Evolutionary conservation across 2,888 invertebrate genomes (phyloP).

Genomic region (Yponomeuta cagnagella): DNA sequence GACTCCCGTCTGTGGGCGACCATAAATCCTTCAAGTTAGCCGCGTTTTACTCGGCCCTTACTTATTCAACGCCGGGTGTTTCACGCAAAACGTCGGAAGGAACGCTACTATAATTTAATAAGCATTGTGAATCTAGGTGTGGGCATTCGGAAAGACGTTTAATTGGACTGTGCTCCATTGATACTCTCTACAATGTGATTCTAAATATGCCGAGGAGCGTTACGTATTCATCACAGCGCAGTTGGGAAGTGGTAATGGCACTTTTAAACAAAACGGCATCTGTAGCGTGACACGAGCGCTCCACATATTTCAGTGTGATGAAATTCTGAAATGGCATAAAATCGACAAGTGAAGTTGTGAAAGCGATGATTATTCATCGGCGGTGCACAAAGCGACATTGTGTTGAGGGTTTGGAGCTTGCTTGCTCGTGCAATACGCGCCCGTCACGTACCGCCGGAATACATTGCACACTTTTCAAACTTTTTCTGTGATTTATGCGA

Average conservation of each 20-base stretch:
- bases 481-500: constrained; percentile 7
- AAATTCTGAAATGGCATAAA: constrained; percentile 31
- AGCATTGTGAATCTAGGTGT: neutral
- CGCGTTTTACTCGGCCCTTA: constrained; percentile 24
- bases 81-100: constrained; percentile 8
- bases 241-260: neutral
- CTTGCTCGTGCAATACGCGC: neutral
- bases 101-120: constrained; percentile 13
- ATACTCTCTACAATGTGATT: neutral
- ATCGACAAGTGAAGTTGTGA: constrained; percentile 40
- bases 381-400: constrained; percentile 39
- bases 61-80: constrained; percentile 14
- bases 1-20: constrained; percentile 28
- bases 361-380: constrained; percentile 58
- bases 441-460: neutral
- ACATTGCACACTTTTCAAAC: constrained; percentile 8
- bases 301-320: constrained; percentile 60
- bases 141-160: neutral
- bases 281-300: constrained; percentile 18
- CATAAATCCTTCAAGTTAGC: constrained; percentile 48
- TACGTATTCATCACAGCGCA: neutral
- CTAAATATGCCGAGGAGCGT: neutral
- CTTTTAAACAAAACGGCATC: neutral
- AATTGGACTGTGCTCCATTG: neutral
- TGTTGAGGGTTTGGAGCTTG: constrained; percentile 27